Conservation (phyloP, 2,797 vertebrate genomes). For the Fistularia commersonii region DNA sequence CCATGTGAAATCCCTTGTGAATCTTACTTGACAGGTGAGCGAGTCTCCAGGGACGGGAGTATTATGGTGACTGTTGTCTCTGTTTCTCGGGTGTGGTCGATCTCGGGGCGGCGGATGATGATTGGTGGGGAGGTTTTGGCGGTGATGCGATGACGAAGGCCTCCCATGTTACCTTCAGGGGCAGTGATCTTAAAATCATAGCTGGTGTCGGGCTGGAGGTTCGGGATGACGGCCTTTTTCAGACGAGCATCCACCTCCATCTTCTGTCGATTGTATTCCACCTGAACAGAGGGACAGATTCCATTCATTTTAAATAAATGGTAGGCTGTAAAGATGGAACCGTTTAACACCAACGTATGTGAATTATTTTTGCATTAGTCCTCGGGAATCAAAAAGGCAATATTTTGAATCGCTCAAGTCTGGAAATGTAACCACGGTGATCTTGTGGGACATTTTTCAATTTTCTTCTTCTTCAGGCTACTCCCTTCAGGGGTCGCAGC, state of each 20-base stretch:
- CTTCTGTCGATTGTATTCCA: constrained; percentile 89
- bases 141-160: constrained; percentile 90
- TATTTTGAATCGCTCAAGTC: no score
- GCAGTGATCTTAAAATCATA: constrained; percentile 94
- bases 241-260: constrained; percentile 90
- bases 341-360: no score
- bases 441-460: no score
- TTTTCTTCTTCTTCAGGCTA: no score
- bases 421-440: no score
- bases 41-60: constrained; percentile 83
- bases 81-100: constrained; percentile 84
- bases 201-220: constrained; percentile 87
- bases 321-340: neutral
- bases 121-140: constrained; percentile 91
- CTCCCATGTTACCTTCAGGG: constrained; percentile 90
- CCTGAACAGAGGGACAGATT: constrained; percentile 65
- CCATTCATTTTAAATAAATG: neutral
- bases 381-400: no score
- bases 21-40: constrained; percentile 85
- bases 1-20: neutral
- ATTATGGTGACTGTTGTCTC: constrained; percentile 89
- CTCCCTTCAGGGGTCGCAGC: no score
- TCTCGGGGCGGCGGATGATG: constrained; percentile 83
- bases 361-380: no score
- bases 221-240: constrained; percentile 92